phyloP scores from a whole-genome alignment of 2,797 vertebrate species.

The Paramormyrops hopkinsi region DNA sequence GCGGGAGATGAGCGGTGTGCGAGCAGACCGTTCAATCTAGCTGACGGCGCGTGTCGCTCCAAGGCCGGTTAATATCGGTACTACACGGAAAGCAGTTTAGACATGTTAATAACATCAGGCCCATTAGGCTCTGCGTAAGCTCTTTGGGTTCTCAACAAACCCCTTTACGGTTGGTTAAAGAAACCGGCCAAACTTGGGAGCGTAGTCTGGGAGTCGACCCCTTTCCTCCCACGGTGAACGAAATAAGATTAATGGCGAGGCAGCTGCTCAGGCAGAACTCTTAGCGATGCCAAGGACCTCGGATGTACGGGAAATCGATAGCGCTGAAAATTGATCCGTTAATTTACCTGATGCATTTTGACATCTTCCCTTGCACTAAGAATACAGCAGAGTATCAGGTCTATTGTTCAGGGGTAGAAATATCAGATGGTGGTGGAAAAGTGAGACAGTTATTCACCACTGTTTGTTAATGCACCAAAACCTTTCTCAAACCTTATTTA shows the following conservation, averaged over 20 bases:
- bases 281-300: slow-evolving; percentile 63
- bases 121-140: slow-evolving; percentile 25
- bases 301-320: slow-evolving; percentile 69
- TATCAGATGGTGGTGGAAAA: not conserved
- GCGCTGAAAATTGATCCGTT: slow-evolving; percentile 63
- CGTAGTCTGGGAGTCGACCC: not conserved
- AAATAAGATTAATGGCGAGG: slow-evolving; percentile 44
- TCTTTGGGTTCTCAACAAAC: slow-evolving; percentile 19
- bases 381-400: not conserved
- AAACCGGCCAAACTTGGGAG: slow-evolving; percentile 18
- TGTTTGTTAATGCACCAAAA: not conserved
- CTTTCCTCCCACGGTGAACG: slow-evolving; percentile 22
- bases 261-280: slow-evolving; percentile 59
- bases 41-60: not conserved
- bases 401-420: not conserved
- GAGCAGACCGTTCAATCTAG: not conserved
- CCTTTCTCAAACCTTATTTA: not conserved
- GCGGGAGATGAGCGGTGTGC: not conserved
- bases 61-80: not conserved
- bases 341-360: slow-evolving; percentile 59
- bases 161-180: slow-evolving; percentile 22
- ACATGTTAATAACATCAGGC: not conserved
- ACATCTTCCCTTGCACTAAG: slow-evolving; percentile 39
- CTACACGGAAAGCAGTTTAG: not conserved
- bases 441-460: not conserved